Percentiles rank a stretch among this genome's conserved stretches.
phyloP scores from a whole-genome alignment of 2,888 invertebrate species.

The Oasisia sp. region DNA sequence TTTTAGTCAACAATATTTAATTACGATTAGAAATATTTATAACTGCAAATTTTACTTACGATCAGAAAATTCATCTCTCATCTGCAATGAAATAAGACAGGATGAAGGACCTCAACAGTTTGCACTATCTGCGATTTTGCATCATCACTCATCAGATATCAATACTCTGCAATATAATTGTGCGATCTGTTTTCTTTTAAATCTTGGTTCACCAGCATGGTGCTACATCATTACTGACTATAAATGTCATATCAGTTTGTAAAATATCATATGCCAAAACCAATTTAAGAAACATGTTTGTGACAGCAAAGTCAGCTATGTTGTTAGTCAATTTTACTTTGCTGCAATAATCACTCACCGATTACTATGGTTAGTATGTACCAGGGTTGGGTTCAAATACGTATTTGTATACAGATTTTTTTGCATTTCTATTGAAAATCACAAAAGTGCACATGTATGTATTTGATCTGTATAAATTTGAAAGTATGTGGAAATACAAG shows the following conservation, averaged over 20 bases:
- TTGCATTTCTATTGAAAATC: too few species aligned
- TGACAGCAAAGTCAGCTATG: neutral
- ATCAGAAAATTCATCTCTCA: slow-evolving; percentile 58
- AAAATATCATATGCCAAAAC: neutral
- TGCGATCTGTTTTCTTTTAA: too few species aligned
- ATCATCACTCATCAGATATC: neutral
- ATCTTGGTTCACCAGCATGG: too few species aligned
- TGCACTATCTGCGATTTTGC: neutral
- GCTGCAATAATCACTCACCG: neutral
- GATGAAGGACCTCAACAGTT: slow-evolving; percentile 36
- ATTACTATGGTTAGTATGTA: too few species aligned
- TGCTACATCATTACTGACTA: too few species aligned
- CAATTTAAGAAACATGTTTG: neutral
- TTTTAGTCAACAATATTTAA: neutral
- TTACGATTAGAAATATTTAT: neutral
- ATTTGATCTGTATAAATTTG: too few species aligned
- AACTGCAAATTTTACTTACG: slow-evolving; percentile 50
- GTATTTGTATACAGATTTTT: too few species aligned
- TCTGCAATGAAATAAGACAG: slow-evolving; percentile 45
- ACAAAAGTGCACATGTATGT: too few species aligned
- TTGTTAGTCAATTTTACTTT: neutral
- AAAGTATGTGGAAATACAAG: too few species aligned
- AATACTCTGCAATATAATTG: neutral
- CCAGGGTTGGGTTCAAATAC: too few species aligned
- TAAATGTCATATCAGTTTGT: neutral